Evolutionary conservation across 2,113 vertebrate genomes (phyloP).

Genomic region (Clupea harengus): DNA sequence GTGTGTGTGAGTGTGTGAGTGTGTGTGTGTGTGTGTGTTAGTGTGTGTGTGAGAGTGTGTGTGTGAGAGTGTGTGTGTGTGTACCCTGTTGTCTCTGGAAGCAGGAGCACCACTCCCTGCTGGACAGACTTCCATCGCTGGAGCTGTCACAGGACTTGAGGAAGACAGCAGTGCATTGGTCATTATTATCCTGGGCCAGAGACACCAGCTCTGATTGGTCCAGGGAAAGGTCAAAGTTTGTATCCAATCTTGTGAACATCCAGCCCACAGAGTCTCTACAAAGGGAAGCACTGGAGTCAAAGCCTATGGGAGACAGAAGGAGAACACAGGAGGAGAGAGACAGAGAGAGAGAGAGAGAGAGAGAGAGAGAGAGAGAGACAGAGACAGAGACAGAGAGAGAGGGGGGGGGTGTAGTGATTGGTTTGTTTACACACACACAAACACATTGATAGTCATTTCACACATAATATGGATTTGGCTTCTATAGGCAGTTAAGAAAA

Average conservation of each 20-base stretch:
- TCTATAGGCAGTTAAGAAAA: neutral
- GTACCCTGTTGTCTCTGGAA: conserved; percentile 97
- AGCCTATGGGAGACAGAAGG: conserved; percentile 65
- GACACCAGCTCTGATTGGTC: conserved; percentile 90
- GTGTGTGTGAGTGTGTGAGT: neutral
- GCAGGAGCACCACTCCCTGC: conserved; percentile 97
- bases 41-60: neutral
- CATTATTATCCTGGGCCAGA: conserved; percentile 89
- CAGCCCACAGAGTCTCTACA: conserved; percentile 95
- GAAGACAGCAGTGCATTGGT: conserved; percentile 85
- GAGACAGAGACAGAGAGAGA: too few relatives aligned
- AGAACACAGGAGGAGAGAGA: neutral
- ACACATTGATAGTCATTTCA: neutral
- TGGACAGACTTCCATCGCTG: conserved; percentile 85
- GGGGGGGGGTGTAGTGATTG: too few relatives aligned
- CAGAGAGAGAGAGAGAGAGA: neutral
- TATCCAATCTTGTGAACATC: conserved; percentile 97
- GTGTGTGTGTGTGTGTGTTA: neutral
- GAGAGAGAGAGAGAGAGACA: too few relatives aligned
- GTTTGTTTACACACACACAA: too few relatives aligned
- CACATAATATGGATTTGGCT: neutral
- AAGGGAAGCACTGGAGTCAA: conserved; percentile 85
- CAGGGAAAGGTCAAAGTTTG: conserved; percentile 88
- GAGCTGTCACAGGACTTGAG: conserved; percentile 92
- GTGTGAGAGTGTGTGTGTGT: conserved; percentile 9